These are phyloP conservation scores for Blastobasis lacticolella DNA, from an alignment of 2,888 invertebrate species.

Conservation along the genomic window DNA sequence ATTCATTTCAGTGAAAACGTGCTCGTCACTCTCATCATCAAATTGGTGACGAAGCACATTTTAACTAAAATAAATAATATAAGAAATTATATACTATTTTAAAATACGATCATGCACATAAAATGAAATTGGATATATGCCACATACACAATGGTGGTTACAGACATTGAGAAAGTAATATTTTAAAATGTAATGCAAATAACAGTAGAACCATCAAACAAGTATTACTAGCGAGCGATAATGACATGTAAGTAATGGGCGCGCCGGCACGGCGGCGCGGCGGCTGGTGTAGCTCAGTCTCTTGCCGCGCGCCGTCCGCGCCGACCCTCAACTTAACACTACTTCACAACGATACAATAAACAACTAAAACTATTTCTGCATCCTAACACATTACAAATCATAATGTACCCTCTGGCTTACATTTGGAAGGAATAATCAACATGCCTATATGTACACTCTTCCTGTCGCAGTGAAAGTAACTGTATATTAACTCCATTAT, in stretches of 20 bases:
- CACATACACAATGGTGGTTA: conserved; percentile 59
- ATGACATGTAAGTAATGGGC: conserved; percentile 53
- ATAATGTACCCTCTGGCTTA: conserved; percentile 55
- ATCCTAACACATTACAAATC: conserved; percentile 56
- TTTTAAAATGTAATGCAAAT: conserved; percentile 45
- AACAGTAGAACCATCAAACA: conserved; percentile 64
- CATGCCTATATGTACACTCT: conserved; percentile 58
- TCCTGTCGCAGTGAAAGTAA: conserved; percentile 49
- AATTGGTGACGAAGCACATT: too few relatives aligned
- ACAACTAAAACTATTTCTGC: conserved; percentile 70
- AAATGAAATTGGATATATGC: conserved; percentile 45
- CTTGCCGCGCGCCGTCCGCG: conserved; percentile 53
- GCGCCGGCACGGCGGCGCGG: conserved; percentile 45
- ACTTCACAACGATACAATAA: conserved; percentile 70
- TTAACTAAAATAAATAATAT: conserved; percentile 17
- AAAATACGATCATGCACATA: conserved; percentile 36
- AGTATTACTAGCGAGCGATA: conserved; percentile 50
- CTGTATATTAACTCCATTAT: conserved; percentile 32
- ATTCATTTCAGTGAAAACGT: too few relatives aligned
- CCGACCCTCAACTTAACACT: conserved; percentile 58
- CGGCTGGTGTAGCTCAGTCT: conserved; percentile 69
- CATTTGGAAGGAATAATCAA: conserved; percentile 63
- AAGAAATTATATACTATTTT: conserved; percentile 10
- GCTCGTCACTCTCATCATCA: too few relatives aligned
- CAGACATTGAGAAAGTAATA: conserved; percentile 61